Conservation (phyloP, 2,888 invertebrate genomes). For the Phaonia tiefii region DNA sequence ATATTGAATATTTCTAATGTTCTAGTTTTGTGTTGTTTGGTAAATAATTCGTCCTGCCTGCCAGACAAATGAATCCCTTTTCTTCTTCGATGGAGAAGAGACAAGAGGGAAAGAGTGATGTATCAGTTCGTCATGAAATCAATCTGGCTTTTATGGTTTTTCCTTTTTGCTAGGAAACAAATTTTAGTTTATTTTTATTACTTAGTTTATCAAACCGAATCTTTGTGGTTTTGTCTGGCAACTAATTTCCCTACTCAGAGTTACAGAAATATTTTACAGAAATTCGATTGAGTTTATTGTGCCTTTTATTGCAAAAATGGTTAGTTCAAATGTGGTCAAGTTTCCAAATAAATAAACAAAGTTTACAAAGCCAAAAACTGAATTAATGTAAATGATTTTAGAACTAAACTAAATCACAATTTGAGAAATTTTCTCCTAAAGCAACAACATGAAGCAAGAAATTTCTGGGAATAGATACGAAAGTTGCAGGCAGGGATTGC, state of each 20-base stretch:
- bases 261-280: too few species aligned
- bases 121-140: slow-evolving; percentile 46
- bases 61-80: slow-evolving; percentile 40
- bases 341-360: not conserved
- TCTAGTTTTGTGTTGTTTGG: too few species aligned
- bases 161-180: not conserved
- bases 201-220: slow-evolving; percentile 3
- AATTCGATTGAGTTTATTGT: slow-evolving; percentile 1
- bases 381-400: not conserved
- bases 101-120: not conserved
- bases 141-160: slow-evolving; percentile 58
- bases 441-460: too few species aligned
- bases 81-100: not conserved
- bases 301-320: not conserved
- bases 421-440: too few species aligned
- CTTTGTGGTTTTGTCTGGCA: slow-evolving; percentile 15
- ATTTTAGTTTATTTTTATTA: slow-evolving; percentile 27
- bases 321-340: not conserved
- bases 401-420: too few species aligned
- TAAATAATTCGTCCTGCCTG: slow-evolving; percentile 47
- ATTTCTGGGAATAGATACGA: too few species aligned
- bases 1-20: not conserved
- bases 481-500: too few species aligned
- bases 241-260: not conserved
- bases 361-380: not conserved